These are phyloP conservation scores for Metacarcinus magister DNA, from an alignment of 2,888 invertebrate species.

Conservation along the genomic window DNA sequence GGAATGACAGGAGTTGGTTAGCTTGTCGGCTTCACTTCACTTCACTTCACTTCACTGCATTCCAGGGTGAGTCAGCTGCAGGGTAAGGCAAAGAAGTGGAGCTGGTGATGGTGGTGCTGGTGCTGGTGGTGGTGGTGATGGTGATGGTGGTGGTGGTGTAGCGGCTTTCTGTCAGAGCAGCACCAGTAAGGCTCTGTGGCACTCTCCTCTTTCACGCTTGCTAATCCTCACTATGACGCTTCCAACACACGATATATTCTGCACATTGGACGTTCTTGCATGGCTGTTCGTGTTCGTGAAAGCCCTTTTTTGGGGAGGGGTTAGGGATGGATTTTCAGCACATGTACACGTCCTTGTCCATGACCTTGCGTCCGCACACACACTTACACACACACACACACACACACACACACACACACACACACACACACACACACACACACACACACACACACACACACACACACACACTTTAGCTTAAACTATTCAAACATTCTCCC, in stretches of 20 bases:
- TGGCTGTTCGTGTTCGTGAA: background rate
- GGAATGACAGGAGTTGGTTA: no score
- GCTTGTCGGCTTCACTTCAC: no score
- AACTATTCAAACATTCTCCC: background rate
- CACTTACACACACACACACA: background rate
- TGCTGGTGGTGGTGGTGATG: background rate
- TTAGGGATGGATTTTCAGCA: background rate
- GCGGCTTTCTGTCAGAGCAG: background rate
- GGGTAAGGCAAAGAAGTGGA: background rate
- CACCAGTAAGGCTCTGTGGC: background rate
- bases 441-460: background rate
- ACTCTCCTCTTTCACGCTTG: background rate
- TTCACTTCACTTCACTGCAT: no score
- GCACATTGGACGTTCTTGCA: background rate
- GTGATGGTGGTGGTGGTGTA: background rate
- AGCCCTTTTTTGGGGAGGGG: background rate
- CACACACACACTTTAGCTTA: constrained; percentile 1
- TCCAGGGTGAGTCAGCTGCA: background rate
- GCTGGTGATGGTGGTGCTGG: background rate
- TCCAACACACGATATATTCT: background rate
- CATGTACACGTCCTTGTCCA: background rate
- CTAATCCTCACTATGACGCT: background rate
- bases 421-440: constrained; percentile 28
- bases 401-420: constrained; percentile 34
- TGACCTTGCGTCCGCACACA: background rate